Conservation (phyloP, 2,888 invertebrate genomes). For the Portevinia maculata region DNA sequence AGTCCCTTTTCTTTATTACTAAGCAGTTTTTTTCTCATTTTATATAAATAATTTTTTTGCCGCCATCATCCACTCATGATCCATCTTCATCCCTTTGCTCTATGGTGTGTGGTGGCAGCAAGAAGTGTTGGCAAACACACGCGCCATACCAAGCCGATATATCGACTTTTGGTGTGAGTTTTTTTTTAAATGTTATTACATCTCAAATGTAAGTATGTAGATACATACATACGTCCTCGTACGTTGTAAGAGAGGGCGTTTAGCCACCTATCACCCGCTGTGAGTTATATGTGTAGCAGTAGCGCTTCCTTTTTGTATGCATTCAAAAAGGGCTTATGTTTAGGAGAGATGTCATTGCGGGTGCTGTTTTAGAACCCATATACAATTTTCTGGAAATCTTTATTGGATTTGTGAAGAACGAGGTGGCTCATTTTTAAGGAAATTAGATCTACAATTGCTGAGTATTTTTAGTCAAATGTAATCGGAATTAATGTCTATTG, state of each 20-base stretch:
- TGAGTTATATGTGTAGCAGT: conserved; percentile 24
- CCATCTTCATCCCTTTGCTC: conserved; percentile 54
- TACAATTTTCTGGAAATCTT: conserved; percentile 6
- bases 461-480: conserved; percentile 11
- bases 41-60: neutral
- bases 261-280: conserved; percentile 4
- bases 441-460: conserved; percentile 34
- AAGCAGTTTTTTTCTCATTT: conserved; percentile 2
- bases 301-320: conserved; percentile 27
- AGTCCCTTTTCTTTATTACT: conserved; percentile 68
- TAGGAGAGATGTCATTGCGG: conserved; percentile 7
- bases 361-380: conserved; percentile 10
- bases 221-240: neutral
- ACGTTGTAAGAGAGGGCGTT: conserved; percentile 17
- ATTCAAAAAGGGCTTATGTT: conserved; percentile 32
- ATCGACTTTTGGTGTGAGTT: conserved; percentile 68
- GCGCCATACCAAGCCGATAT: conserved; percentile 34
- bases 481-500: conserved; percentile 8
- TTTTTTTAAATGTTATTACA: conserved; percentile 48
- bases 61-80: conserved; percentile 55
- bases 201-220: conserved; percentile 31
- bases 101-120: conserved; percentile 10
- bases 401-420: neutral
- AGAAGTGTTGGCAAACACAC: conserved; percentile 30
- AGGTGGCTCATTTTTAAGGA: neutral